Evolutionary conservation across 2,797 vertebrate genomes (phyloP), one percentile per base, ranked within the genome.

Genomic region (Tinamus major): DNA sequence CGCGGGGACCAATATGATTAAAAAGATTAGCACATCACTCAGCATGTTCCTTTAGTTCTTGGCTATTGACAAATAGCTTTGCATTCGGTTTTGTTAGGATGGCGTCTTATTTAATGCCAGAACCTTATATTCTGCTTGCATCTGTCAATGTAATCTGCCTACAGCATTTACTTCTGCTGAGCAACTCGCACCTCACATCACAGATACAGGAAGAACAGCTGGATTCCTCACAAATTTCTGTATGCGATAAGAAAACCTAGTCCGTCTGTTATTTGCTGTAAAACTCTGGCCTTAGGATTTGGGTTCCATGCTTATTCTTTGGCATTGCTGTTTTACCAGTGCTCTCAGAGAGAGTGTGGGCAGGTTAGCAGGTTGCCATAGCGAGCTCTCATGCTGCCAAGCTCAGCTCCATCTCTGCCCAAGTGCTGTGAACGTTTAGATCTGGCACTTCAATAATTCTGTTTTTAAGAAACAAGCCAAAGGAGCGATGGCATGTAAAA

Each of bases 21-120:
- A 79, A 83, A 74, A 87, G 65, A 87, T 63, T 31, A 93, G 46
- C n/a, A 23, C 39, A 85, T 72, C 72, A 55, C 48, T 88, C 87
- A 74, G 42, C 62, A 63, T 3, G 6, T 69, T 79, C 49, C 71
- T 79, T 48, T 80, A 42, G 51, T 79, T 90, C 48, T 68, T 79
- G 71, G 26, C 37, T 79, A 62, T 59, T 8, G 65, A 81, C 21
- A 9, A 55, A 9, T 27, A 78, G 21, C 48, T 72, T 44, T 0
- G 0, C 10, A 59, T 13, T 58, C 72, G 35, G 35, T 69, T 68
- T 72, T 27, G 12, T 7, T 37, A 8, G 55, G 33, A 39, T 0
- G 1, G 7, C 11, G 51, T 19, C 87, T 64, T 41, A 48, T 42
- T 65, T 17, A 59, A 68, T 42, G 39, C 62, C 92, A 94, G 84